Evolutionary conservation across 2,113 vertebrate species (phyloP).

Genomic region (Phoxinus phoxinus): DNA sequence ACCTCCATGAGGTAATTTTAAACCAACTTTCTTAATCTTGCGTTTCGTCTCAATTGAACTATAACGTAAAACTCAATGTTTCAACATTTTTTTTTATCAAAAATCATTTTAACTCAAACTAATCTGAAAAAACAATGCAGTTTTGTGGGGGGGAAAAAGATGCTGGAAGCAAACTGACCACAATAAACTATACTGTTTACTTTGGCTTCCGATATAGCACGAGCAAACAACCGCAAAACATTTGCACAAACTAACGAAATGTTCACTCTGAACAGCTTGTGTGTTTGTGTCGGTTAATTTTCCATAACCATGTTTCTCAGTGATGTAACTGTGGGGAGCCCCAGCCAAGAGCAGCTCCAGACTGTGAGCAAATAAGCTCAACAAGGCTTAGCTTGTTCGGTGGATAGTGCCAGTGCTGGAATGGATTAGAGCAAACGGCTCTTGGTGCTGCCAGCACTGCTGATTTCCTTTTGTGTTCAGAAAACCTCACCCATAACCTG

Average conservation of each 20-base stretch:
- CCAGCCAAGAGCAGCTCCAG: constrained; percentile 70
- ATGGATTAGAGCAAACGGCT: constrained; percentile 73
- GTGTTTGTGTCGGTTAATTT: constrained; percentile 66
- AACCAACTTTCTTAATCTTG: background rate
- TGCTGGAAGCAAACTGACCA: background rate
- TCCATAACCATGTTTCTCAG: constrained; percentile 71
- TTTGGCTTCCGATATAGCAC: constrained; percentile 28
- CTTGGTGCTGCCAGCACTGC: constrained; percentile 60
- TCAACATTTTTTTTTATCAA: background rate
- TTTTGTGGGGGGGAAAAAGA: background rate
- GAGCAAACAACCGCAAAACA: constrained; percentile 29
- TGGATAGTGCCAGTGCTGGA: constrained; percentile 66
- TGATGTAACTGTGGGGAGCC: constrained; percentile 71
- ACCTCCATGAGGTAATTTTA: background rate
- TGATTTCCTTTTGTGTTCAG: constrained; percentile 33
- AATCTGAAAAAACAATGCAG: background rate
- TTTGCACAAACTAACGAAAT: constrained; percentile 47
- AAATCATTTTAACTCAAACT: background rate
- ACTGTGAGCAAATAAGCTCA: constrained; percentile 72
- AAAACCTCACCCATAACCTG: constrained; percentile 28
- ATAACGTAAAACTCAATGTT: background rate
- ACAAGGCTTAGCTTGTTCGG: constrained; percentile 79
- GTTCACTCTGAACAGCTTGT: constrained; percentile 60
- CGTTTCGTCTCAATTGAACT: background rate
- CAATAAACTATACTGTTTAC: constrained; percentile 42